Conservation (phyloP, 1,140 invertebrate species). For the Diploscapter pachys region DNA sequence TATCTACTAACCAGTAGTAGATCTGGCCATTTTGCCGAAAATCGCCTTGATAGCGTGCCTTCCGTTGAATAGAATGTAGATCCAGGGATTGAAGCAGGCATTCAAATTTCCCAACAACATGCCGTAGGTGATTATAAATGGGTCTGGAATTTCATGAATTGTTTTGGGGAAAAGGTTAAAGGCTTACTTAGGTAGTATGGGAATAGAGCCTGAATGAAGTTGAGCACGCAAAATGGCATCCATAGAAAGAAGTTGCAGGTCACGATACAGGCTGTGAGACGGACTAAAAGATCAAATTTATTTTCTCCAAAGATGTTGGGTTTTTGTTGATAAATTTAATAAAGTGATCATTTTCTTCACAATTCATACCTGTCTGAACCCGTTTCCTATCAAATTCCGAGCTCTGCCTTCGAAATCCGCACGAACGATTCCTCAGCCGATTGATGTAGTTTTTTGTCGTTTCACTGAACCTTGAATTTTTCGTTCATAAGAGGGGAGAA, state of each 20-base stretch:
- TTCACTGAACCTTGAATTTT: too few species aligned
- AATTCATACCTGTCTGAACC: constrained; percentile 65
- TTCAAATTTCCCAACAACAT: constrained; percentile 73
- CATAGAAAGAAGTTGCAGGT: constrained; percentile 72
- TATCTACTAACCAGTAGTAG: too few species aligned
- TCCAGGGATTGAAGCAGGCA: constrained; percentile 77
- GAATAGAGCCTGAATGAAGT: constrained; percentile 58
- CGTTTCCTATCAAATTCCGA: constrained; percentile 54
- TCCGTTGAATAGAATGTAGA: constrained; percentile 71
- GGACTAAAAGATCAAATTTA: constrained; percentile 62
- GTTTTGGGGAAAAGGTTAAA: neutral
- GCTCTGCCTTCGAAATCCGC: constrained; percentile 43
- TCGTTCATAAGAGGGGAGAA: too few species aligned
- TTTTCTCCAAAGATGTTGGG: neutral
- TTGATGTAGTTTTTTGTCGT: constrained; percentile 48
- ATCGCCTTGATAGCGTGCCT: constrained; percentile 20
- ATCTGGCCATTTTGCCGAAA: too few species aligned
- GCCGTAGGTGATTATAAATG: constrained; percentile 67
- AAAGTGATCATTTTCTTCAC: too few species aligned
- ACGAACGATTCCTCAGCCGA: constrained; percentile 41
- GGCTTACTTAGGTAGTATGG: constrained; percentile 41
- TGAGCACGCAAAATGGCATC: constrained; percentile 69
- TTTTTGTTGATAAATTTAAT: too few species aligned
- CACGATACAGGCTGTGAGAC: constrained; percentile 74
- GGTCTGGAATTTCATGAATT: constrained; percentile 60